phyloP scores from a whole-genome alignment of 2,113 vertebrate species.

The Strix uralensis region DNA sequence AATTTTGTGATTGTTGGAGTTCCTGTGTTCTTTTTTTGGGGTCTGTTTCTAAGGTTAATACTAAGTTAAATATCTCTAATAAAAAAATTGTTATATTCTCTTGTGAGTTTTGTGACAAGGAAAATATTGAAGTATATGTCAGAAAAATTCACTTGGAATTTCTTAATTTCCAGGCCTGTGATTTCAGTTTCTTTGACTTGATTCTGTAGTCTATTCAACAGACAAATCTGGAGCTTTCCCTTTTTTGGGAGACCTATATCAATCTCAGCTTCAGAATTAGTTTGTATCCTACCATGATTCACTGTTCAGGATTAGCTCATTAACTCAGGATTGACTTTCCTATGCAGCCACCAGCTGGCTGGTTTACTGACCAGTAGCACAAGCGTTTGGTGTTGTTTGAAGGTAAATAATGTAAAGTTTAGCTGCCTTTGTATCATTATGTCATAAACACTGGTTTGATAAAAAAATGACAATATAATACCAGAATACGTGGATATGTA shows the following conservation, averaged over 20 bases:
- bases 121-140: not conserved
- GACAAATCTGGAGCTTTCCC: not conserved
- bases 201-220: not conserved
- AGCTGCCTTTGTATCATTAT: not conserved
- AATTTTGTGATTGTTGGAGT: not conserved
- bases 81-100: not conserved
- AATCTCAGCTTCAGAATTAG: not conserved
- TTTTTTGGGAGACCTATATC: not conserved
- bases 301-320: not conserved
- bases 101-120: not conserved
- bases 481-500: not conserved
- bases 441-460: not conserved
- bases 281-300: not conserved
- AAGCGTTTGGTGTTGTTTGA: not conserved
- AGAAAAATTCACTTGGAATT: not conserved
- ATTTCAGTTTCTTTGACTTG: not conserved
- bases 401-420: not conserved
- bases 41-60: not conserved
- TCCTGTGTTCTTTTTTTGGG: not conserved
- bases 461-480: not conserved
- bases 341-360: not conserved
- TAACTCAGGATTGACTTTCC: not conserved
- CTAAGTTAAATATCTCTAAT: not conserved
- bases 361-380: not conserved
- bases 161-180: not conserved